Conservation (phyloP, 2,113 vertebrate genomes). For the Otus sunia region DNA sequence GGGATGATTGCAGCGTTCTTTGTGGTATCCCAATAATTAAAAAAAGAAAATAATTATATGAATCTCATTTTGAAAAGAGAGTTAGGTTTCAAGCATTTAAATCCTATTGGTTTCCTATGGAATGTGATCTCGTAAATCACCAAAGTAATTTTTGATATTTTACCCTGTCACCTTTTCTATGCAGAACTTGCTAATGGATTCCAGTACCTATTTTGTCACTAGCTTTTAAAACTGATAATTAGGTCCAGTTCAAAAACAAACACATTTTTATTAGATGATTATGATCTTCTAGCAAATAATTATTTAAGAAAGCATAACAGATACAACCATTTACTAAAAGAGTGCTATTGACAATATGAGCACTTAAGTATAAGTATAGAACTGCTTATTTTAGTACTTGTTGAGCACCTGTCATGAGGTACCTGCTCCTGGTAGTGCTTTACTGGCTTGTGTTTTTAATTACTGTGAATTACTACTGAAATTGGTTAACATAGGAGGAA, state of each 20-base stretch:
- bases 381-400: not conserved
- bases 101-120: not conserved
- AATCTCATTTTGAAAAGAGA: not conserved
- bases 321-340: not conserved
- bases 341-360: not conserved
- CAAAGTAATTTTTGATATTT: not conserved
- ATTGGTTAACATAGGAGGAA: not conserved
- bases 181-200: not conserved
- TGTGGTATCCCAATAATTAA: not conserved
- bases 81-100: not conserved
- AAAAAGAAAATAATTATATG: not conserved
- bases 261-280: slow-evolving; percentile 29
- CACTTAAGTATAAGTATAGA: not conserved
- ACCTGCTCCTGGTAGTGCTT: not conserved
- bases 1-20: not conserved
- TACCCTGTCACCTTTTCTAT: not conserved
- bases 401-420: not conserved
- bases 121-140: not conserved
- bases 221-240: slow-evolving; percentile 9
- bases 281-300: not conserved
- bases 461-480: not conserved
- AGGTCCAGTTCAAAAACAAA: not conserved
- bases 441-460: not conserved
- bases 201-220: not conserved
- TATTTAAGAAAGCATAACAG: not conserved